These are phyloP conservation scores for Desmophyllum pertusum DNA, from an alignment of 92 coral and sea anemone genomes.

Conservation along the genomic window DNA sequence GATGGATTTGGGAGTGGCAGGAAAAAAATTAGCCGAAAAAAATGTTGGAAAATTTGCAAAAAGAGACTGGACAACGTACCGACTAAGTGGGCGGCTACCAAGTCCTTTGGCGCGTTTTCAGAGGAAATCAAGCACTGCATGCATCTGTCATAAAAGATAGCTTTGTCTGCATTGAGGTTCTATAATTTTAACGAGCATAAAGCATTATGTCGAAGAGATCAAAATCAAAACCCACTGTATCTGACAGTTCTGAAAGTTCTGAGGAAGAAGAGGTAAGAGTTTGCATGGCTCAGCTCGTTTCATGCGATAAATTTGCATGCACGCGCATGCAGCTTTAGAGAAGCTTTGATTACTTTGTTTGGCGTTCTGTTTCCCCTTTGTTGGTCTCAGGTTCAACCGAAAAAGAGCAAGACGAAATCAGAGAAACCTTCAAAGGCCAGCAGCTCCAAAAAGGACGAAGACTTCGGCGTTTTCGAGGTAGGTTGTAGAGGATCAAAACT, in stretches of 20 bases:
- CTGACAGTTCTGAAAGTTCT: slow-evolving; percentile 60
- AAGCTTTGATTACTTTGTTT: neutral
- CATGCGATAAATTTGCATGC: too few relatives aligned
- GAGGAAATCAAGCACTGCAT: too few relatives aligned
- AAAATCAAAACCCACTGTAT: slow-evolving; percentile 60
- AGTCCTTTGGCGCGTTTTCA: slow-evolving; percentile 13
- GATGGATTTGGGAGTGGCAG: too few relatives aligned
- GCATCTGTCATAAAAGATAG: too few relatives aligned
- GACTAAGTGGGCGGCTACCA: neutral
- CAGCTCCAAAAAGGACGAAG: slow-evolving; percentile 65
- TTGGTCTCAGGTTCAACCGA: slow-evolving; percentile 34
- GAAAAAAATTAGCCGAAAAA: too few relatives aligned
- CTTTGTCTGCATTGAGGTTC: neutral
- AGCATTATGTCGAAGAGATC: slow-evolving; percentile 67
- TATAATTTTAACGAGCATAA: neutral
- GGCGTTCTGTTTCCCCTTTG: neutral
- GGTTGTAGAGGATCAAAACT: neutral
- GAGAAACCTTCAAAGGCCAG: slow-evolving; percentile 37
- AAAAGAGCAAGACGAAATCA: slow-evolving; percentile 54
- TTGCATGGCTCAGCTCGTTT: too few relatives aligned
- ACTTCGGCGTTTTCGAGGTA: slow-evolving; percentile 64
- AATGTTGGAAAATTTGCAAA: too few relatives aligned
- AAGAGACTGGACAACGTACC: too few relatives aligned
- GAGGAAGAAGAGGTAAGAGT: slow-evolving; percentile 56
- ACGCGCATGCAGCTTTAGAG: neutral